Evolutionary conservation across 2,888 invertebrate genomes (phyloP).

Genomic region (Hypomecis atomaria): DNA sequence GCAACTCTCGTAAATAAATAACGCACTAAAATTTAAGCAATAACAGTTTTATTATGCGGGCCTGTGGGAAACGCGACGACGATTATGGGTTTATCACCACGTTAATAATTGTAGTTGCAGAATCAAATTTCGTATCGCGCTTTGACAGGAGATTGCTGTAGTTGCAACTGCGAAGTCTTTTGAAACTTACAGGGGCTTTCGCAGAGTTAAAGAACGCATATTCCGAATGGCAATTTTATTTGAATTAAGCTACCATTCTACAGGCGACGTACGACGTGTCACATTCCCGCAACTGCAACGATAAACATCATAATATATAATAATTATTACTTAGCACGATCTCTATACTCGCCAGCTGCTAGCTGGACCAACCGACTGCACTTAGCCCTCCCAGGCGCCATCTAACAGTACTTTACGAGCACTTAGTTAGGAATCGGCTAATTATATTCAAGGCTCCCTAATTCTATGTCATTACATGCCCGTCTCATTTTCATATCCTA

Average conservation of each 20-base stretch:
- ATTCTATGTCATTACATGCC: constrained; percentile 36
- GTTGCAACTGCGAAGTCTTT: not conserved
- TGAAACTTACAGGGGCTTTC: not conserved
- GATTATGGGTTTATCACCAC: constrained; percentile 33
- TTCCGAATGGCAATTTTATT: not conserved
- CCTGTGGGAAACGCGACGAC: constrained; percentile 33
- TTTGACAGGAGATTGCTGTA: not conserved
- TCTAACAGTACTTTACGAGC: constrained; percentile 32
- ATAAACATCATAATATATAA: constrained; percentile 25
- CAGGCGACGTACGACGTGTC: constrained; percentile 18
- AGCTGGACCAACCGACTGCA: constrained; percentile 1
- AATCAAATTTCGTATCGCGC: constrained; percentile 4
- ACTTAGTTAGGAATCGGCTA: constrained; percentile 36
- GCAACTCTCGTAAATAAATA: constrained; percentile 53
- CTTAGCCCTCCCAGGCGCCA: constrained; percentile 25
- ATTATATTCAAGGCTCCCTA: constrained; percentile 44
- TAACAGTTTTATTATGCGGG: constrained; percentile 53
- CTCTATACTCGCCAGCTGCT: constrained; percentile 2
- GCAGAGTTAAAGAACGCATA: not conserved
- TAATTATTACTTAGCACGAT: constrained; percentile 5
- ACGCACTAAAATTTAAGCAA: constrained; percentile 54
- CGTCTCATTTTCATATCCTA: constrained; percentile 37
- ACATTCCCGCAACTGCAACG: constrained; percentile 13
- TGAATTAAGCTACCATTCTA: constrained; percentile 10
- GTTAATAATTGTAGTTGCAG: constrained; percentile 8